Conservation (phyloP, 2,888 invertebrate species). For the Yponomeuta malinellus region DNA sequence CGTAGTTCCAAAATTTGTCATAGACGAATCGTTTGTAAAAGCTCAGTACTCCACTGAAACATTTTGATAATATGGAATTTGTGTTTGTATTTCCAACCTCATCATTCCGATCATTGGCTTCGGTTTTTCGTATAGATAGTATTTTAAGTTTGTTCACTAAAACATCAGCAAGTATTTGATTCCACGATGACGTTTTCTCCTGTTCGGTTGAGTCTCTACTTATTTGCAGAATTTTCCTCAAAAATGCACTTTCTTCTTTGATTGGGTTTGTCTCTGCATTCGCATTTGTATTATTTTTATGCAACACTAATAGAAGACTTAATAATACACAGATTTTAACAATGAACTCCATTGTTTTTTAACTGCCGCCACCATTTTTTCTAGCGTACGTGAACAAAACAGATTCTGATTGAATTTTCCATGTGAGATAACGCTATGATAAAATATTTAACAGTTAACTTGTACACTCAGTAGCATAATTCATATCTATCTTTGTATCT, state of each 20-base stretch:
- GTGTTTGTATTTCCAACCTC: slow-evolving; percentile 25
- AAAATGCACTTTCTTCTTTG: slow-evolving; percentile 17
- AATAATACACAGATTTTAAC: background rate
- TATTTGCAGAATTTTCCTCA: slow-evolving; percentile 56
- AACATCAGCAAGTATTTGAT: slow-evolving; percentile 55
- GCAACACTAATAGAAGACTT: background rate
- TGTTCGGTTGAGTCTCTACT: slow-evolving; percentile 33
- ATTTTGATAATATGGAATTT: slow-evolving; percentile 31
- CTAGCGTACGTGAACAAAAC: slow-evolving; percentile 20
- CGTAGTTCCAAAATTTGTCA: slow-evolving; percentile 30
- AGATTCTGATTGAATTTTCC: slow-evolving; percentile 35
- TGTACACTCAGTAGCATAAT: slow-evolving; percentile 38
- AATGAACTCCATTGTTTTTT: slow-evolving; percentile 36
- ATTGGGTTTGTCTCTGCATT: background rate
- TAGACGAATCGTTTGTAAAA: slow-evolving; percentile 49
- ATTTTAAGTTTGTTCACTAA: slow-evolving; percentile 53
- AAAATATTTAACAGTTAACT: slow-evolving; percentile 36
- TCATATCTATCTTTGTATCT: background rate
- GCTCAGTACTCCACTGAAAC: slow-evolving; percentile 40
- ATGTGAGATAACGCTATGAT: slow-evolving; percentile 41
- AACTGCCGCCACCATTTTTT: slow-evolving; percentile 46
- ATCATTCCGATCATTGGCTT: slow-evolving; percentile 27
- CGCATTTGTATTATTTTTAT: background rate
- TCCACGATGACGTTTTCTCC: slow-evolving; percentile 48
- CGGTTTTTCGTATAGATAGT: slow-evolving; percentile 36